phyloP scores from a whole-genome alignment of 92 coral and sea anemone genomes.

The Phenganax marumi region DNA sequence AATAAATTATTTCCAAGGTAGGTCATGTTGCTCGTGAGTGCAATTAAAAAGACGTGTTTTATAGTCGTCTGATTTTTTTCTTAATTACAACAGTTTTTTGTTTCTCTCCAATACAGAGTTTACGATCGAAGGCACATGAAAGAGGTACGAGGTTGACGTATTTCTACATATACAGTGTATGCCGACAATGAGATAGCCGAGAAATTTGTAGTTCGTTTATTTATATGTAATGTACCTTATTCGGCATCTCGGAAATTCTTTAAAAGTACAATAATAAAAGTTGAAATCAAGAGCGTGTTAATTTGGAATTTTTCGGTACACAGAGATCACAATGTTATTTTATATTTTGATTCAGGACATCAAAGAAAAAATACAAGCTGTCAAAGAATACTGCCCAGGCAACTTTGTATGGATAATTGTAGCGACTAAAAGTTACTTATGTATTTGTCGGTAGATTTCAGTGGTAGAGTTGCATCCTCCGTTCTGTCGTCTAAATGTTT shows the following conservation, averaged over 20 bases:
- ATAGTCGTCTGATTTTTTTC: neutral
- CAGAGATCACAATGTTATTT: neutral
- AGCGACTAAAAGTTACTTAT: neutral
- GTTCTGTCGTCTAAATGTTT: no score
- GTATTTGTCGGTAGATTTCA: neutral
- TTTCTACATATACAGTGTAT: neutral
- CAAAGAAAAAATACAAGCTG: conserved; percentile 69
- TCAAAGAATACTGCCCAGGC: conserved; percentile 84
- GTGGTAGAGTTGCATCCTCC: no score
- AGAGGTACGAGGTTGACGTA: conserved; percentile 50
- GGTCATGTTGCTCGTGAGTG: neutral
- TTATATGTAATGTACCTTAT: no score
- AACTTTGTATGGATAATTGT: conserved; percentile 64
- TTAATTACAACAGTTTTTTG: no score
- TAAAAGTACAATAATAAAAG: no score
- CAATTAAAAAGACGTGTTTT: neutral
- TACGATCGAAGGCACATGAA: conserved; percentile 86
- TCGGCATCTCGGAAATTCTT: no score
- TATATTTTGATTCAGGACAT: conserved; percentile 50
- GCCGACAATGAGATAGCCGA: no score
- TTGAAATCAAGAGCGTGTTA: neutral
- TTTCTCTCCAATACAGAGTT: conserved; percentile 49
- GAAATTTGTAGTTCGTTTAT: no score
- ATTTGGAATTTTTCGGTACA: neutral
- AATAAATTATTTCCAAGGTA: no score